Base-by-base conservation (phyloP, 2,888 invertebrate species). In the Parasteatoda lunata region DNA sequence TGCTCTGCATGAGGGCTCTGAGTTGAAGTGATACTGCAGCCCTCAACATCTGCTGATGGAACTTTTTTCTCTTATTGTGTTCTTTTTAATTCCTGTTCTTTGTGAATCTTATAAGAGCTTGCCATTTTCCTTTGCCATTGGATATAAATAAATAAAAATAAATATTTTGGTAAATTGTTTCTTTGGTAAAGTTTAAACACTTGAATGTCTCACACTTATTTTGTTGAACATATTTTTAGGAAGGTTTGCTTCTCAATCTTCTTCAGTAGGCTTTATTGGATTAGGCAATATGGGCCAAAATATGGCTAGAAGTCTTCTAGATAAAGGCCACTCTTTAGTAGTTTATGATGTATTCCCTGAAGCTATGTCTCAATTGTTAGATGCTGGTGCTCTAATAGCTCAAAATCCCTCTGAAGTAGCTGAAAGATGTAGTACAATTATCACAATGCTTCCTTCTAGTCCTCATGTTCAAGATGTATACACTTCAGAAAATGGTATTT, bases 231-330 rank as follows among this genome's bases (percentile, higher is more conserved):
- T 30, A 30, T 30, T 30, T 30, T 30, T 30, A 30, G 30, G 30
- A 30, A 30, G 30, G 2, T 30, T 30, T 30, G 30, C 30, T 1
- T 30, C 30, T 3, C 69, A 69, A 66, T 69, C 75, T 30, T 80
- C 88, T 51, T n/a, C 70, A 11, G 94, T 98, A 89, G 98, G 97
- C 0, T 98, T 98, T 92, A 94, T 98, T 89, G 98, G 98, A 1
- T 94, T 98, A 77, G 99, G 99, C 13, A 98, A 98, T 91, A 99
- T 99, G 99, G 99, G 99, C 9, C 94, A 94, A 9, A 95, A 95
- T 91, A 99, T 99, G 99, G 97, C 97, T 0, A 94, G 94, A 65
- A 98, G 99, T 92, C 93, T 99, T 89, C 93, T 97, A 72, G 96
- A 96, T 91, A 95, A 96, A 90, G 93, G 93, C 49, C 90, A 92